Percentiles rank a stretch among this genome's conserved stretches.
These are phyloP conservation scores for Drosophila nasuta DNA, from an alignment of 1,140 invertebrate species.

Conservation along the genomic window DNA sequence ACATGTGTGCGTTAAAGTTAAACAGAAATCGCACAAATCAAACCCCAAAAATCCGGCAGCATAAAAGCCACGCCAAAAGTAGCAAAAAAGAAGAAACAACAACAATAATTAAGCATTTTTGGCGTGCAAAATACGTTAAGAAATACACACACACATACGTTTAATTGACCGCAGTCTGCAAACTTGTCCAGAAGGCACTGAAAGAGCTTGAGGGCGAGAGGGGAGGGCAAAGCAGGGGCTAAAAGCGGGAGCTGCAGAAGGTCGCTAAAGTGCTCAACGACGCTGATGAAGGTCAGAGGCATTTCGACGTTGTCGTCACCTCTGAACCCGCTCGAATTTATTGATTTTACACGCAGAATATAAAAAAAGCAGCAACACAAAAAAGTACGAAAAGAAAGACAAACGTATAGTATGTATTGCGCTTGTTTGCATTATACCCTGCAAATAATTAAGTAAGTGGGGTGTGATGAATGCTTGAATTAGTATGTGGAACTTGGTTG, in stretches of 20 bases:
- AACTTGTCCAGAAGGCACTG: neutral
- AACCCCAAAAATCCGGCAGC: slow-evolving; percentile 26
- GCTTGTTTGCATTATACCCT: slow-evolving; percentile 37
- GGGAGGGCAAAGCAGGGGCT: neutral
- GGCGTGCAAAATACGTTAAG: slow-evolving; percentile 44
- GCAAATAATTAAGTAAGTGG: neutral
- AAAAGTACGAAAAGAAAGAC: slow-evolving; percentile 13
- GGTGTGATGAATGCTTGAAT: neutral
- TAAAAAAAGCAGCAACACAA: slow-evolving; percentile 35
- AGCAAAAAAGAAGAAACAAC: neutral
- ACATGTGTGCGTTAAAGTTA: slow-evolving; percentile 2
- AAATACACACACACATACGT: slow-evolving; percentile 26
- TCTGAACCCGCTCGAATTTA: slow-evolving; percentile 80
- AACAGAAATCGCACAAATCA: slow-evolving; percentile 42
- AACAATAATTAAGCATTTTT: slow-evolving; percentile 41
- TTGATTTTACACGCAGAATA: slow-evolving; percentile 73
- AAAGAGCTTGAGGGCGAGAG: neutral
- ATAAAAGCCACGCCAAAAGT: slow-evolving; percentile 26
- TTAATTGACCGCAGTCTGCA: slow-evolving; percentile 36
- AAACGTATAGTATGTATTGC: slow-evolving; percentile 8
- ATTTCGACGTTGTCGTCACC: slow-evolving; percentile 76
- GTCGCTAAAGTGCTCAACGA: slow-evolving; percentile 52
- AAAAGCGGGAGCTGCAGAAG: slow-evolving; percentile 37
- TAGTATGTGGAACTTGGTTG: too few species aligned
- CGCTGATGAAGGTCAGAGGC: slow-evolving; percentile 67